Conservation (phyloP, 2,888 invertebrate genomes). For the Drosophila heteroneura region DNA sequence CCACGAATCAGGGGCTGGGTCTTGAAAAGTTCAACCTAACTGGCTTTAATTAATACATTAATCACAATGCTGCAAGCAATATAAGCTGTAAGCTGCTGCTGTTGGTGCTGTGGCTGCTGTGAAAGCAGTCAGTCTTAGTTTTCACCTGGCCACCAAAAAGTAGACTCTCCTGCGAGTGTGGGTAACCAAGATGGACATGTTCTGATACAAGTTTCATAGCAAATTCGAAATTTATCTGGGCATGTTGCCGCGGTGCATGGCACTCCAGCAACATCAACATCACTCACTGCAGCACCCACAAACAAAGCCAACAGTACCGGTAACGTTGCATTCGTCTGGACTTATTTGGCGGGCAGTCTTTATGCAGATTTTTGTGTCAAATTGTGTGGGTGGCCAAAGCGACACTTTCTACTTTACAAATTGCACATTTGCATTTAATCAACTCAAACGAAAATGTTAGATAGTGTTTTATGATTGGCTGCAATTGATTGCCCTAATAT, state of each 20-base stretch:
- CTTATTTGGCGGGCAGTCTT: constrained; percentile 65
- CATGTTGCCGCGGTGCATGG: constrained; percentile 47
- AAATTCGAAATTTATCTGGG: constrained; percentile 79
- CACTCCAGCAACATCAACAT: constrained; percentile 49
- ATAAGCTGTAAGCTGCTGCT: constrained; percentile 18
- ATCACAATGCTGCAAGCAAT: constrained; percentile 47
- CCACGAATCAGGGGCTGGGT: constrained; percentile 66
- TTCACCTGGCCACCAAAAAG: constrained; percentile 53
- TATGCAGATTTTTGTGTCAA: constrained; percentile 62
- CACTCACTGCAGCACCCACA: constrained; percentile 63
- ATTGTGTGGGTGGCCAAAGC: constrained; percentile 63
- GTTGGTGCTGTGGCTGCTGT: constrained; percentile 46
- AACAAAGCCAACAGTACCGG: constrained; percentile 51
- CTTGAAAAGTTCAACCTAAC: constrained; percentile 60
- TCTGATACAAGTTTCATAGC: constrained; percentile 79
- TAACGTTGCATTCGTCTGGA: constrained; percentile 41
- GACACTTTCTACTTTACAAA: constrained; percentile 66
- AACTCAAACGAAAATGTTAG: constrained; percentile 40
- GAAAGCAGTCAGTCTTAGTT: constrained; percentile 64
- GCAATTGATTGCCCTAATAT: constrained; percentile 55
- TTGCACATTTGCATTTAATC: constrained; percentile 63
- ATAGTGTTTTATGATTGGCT: constrained; percentile 36
- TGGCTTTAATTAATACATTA: constrained; percentile 76
- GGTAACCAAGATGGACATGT: constrained; percentile 75
- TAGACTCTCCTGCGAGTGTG: constrained; percentile 35